Conservation (phyloP, 2,888 invertebrate species). For the Oxyteleia sp. region DNA sequence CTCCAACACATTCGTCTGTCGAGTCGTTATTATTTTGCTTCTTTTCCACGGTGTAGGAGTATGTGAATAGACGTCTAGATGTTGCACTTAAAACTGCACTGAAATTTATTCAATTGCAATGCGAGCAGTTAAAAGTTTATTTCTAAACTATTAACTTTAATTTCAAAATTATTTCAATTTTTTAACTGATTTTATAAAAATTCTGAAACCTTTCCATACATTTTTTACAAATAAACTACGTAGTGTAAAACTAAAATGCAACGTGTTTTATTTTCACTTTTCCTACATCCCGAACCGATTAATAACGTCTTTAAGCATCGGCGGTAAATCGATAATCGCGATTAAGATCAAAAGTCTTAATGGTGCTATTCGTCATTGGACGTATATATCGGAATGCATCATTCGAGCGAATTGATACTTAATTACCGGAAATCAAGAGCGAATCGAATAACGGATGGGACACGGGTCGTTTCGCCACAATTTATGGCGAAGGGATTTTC, state of each 20-base stretch:
- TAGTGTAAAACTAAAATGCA: neutral
- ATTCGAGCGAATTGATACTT: conserved; percentile 86
- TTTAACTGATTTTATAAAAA: neutral
- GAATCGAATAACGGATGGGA: conserved; percentile 84
- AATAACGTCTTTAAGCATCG: conserved; percentile 5
- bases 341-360: conserved; percentile 46
- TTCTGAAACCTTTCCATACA: neutral
- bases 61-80: no score
- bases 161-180: no score
- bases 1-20: conserved; percentile 4
- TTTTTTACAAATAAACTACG: no score
- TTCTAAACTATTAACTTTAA: no score
- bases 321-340: conserved; percentile 19
- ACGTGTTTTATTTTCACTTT: neutral
- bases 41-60: neutral
- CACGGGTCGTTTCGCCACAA: conserved; percentile 82
- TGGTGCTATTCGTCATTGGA: conserved; percentile 42
- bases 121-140: no score
- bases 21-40: conserved; percentile 36
- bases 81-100: no score
- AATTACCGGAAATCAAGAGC: conserved; percentile 85
- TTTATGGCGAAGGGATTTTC: conserved; percentile 85
- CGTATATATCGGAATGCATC: conserved; percentile 75
- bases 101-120: no score
- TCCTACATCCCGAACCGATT: neutral